A percentile compares a stretch with the other conserved stretches of the same genome.
Evolutionary conservation across 2,888 invertebrate genomes (phyloP).

Genomic region (Callosobruchus maculatus): DNA sequence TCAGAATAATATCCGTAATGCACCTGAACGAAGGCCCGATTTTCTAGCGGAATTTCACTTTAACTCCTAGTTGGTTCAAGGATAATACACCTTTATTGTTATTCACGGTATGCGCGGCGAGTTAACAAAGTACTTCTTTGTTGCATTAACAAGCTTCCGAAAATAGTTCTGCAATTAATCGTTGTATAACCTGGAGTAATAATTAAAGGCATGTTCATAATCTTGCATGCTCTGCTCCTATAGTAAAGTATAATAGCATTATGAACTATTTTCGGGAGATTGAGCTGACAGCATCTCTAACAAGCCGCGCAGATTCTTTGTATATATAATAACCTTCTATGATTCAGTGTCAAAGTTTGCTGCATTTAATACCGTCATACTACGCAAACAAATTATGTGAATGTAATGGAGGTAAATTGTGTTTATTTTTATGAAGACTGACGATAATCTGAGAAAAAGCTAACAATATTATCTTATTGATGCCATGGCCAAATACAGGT

Average conservation of each 20-base stretch:
- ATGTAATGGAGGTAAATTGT: no score
- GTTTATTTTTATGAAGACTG: no score
- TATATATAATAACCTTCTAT: no score
- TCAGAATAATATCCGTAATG: background rate
- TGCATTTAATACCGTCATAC: no score
- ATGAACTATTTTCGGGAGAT: background rate
- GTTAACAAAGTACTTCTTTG: background rate
- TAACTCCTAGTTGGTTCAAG: background rate
- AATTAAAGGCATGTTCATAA: background rate
- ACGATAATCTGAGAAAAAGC: no score
- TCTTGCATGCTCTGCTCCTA: background rate
- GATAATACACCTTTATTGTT: background rate
- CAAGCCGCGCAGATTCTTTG: no score
- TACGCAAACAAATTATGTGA: no score
- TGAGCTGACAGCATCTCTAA: background rate
- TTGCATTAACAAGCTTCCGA: background rate
- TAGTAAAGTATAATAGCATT: background rate
- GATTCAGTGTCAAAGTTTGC: no score
- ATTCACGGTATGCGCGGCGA: background rate
- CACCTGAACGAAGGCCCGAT: background rate
- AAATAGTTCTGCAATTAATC: background rate
- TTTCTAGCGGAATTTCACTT: background rate
- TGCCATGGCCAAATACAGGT: no score
- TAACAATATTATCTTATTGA: no score
- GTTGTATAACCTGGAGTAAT: background rate